Base-by-base conservation (phyloP, 1,140 invertebrate genomes). In the Plectrocnemia conspersa region DNA sequence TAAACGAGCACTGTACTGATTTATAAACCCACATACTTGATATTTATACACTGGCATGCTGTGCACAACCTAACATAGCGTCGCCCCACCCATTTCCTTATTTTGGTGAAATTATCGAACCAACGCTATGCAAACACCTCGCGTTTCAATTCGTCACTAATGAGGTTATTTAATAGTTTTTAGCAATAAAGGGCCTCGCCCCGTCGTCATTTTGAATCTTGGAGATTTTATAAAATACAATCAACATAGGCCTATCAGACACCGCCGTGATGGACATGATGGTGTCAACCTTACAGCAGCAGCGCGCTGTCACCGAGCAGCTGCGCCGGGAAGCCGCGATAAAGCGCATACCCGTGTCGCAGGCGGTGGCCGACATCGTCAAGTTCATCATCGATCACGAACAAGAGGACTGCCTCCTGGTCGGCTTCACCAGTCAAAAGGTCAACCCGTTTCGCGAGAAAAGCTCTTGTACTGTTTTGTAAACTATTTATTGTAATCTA, bases 391-490 rank as follows among this genome's bases (percentile, higher is more conserved):
- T 85, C 24, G 91, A 96, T 66, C 92, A 97, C 65, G 85, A 93
- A 68, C 88, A 91, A 64, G 92, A 96, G 67, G 94, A 98, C 76
- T 95, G 88, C 66, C 82, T 97, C n/a, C 80, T 97, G 50, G 86
- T 93, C 64, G 94, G 93, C 2, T 97, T 98, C 73, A 88, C 91
- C 49, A 93, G 89, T 56, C 93, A 97, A 69, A 94, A 94, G 71
- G 91, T 94, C 6, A 98, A 98, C 78, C 94, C 95, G 23, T 98
- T 97, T 81, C 84, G 93, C 65, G 94, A 98, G 74, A 97, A 97
- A 74, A 93, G 88, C 63, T 89, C 89, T 36, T 97, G 93, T 76
- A 81, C 80, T 52, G 77, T 95, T 65, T 79, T 94, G 59, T 94
- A 86, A 82, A 64, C 19, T 35, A 3, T 52, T 40, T 25, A 27